A percentile compares a stretch with the other conserved stretches of the same genome.
Evolutionary conservation across 2,113 vertebrate species (phyloP).

Genomic region (Axis porcinus): DNA sequence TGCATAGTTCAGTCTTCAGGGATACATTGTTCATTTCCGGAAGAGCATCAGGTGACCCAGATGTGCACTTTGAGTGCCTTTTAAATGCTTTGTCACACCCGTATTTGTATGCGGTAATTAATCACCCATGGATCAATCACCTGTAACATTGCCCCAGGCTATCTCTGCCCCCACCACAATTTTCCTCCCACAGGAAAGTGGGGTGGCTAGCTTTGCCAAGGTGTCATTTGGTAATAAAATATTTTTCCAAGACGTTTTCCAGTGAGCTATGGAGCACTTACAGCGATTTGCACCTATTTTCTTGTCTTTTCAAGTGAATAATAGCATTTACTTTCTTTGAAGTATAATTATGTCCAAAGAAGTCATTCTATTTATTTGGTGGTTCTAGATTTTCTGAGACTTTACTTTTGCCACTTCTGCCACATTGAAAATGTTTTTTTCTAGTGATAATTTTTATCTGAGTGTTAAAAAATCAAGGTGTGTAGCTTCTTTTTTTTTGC

Average conservation of each 20-base stretch:
- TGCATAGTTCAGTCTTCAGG: constrained; percentile 33
- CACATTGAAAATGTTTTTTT: constrained; percentile 4
- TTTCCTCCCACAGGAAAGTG: constrained; percentile 40
- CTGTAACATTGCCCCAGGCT: background rate
- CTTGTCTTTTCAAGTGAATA: constrained; percentile 50
- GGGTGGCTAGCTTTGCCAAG: constrained; percentile 38
- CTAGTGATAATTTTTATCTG: background rate
- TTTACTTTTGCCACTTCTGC: background rate
- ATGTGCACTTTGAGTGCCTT: background rate
- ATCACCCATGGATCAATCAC: background rate
- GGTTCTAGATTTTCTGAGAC: constrained; percentile 20
- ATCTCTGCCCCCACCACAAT: background rate
- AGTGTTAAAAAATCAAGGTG: background rate
- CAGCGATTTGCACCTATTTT: constrained; percentile 56
- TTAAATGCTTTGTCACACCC: constrained; percentile 42
- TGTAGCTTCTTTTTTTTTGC: constrained; percentile 16
- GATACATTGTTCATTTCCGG: constrained; percentile 37
- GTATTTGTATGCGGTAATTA: constrained; percentile 36
- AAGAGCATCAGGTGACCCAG: background rate
- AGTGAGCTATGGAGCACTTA: constrained; percentile 50
- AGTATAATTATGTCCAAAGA: constrained; percentile 40
- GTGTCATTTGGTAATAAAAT: constrained; percentile 47
- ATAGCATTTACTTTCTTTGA: constrained; percentile 64
- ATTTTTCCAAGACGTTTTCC: constrained; percentile 69
- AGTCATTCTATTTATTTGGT: constrained; percentile 48